A percentile compares a stretch with the other conserved stretches of the same genome.
These are phyloP conservation scores for Hypsibius dujardini DNA, from an alignment of 1,140 invertebrate genomes.

Conservation along the genomic window DNA sequence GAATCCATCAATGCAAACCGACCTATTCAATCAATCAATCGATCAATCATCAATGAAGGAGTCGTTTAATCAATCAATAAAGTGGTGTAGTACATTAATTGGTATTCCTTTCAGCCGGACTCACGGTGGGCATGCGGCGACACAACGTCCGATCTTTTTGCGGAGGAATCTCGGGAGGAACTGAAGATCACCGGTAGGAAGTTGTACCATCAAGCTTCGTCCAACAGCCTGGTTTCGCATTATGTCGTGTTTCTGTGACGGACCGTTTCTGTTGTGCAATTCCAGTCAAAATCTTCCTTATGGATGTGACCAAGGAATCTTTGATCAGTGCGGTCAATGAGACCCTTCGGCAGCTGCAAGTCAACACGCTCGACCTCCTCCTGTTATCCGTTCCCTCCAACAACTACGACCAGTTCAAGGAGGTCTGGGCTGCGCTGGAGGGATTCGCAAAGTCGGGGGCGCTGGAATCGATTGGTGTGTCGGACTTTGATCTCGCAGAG, in stretches of 20 bases:
- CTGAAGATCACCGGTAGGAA: slow-evolving; percentile 38
- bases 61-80: too few relatives aligned
- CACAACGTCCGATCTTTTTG: too few relatives aligned
- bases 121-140: too few relatives aligned
- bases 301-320: slow-evolving; percentile 31
- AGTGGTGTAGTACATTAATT: too few relatives aligned
- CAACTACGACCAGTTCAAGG: slow-evolving; percentile 40
- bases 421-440: slow-evolving; percentile 55
- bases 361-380: slow-evolving; percentile 50
- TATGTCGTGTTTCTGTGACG: too few relatives aligned
- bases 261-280: too few relatives aligned
- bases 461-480: slow-evolving; percentile 58
- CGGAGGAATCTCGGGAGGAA: slow-evolving; percentile 34
- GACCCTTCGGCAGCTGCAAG: slow-evolving; percentile 41
- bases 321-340: slow-evolving; percentile 35
- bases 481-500: slow-evolving; percentile 62
- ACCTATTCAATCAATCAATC: too few relatives aligned
- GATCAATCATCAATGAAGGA: too few relatives aligned
- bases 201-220: too few relatives aligned
- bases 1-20: too few relatives aligned
- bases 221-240: too few relatives aligned
- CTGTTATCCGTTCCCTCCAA: slow-evolving; percentile 48
- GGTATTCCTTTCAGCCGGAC: too few relatives aligned
- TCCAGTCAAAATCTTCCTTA: slow-evolving; percentile 42
- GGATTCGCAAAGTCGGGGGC: slow-evolving; percentile 45